Evolutionary conservation across 2,113 vertebrate genomes (phyloP).

Genomic region (Gadus macrocephalus): DNA sequence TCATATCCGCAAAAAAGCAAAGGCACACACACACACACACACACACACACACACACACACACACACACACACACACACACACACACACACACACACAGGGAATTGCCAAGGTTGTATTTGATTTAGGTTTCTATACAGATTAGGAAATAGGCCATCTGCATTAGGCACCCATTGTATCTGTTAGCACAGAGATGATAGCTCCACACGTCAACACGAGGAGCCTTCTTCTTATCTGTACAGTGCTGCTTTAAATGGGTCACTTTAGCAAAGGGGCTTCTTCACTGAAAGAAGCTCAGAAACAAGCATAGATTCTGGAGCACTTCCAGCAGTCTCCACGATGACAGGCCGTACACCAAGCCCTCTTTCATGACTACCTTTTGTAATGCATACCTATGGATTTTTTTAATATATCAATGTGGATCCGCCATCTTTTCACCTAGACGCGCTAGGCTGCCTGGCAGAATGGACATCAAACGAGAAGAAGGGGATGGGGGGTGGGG

Average conservation of each 20-base stretch:
- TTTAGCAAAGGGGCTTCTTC: not conserved
- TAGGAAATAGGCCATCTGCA: conserved; percentile 27
- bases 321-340: too few species aligned
- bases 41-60: not conserved
- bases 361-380: not conserved
- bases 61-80: not conserved
- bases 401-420: not conserved
- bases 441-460: not conserved
- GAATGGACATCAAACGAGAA: conserved; percentile 8
- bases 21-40: too few species aligned
- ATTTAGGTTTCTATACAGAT: not conserved
- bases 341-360: too few species aligned
- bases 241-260: conserved; percentile 29
- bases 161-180: conserved; percentile 27
- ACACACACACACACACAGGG: not conserved
- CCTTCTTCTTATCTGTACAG: conserved; percentile 21
- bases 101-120: too few species aligned
- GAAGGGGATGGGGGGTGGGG: too few species aligned
- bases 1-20: not conserved
- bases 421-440: not conserved
- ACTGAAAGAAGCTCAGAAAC: not conserved
- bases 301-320: not conserved
- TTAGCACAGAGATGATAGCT: conserved; percentile 37
- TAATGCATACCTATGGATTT: conserved; percentile 3
- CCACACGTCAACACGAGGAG: conserved; percentile 26